Evolutionary conservation across 2,888 invertebrate genomes (phyloP).

Genomic region (Yponomeuta sedellus): DNA sequence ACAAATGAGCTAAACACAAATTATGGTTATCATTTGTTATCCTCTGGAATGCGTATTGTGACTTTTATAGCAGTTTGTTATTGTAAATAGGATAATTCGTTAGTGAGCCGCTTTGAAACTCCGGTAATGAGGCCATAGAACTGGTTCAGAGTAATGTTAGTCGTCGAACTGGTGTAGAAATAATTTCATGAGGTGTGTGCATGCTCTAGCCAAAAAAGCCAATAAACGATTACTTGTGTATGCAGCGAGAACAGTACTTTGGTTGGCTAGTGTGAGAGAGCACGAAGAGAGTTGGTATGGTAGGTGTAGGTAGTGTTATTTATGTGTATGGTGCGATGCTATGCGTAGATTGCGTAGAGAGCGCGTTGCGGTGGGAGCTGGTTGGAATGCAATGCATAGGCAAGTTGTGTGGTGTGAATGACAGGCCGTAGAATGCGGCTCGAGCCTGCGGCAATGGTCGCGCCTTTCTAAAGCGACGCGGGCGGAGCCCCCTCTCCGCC

Average conservation of each 20-base stretch:
- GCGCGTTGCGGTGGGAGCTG: slow-evolving; percentile 57
- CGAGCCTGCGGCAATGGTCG: slow-evolving; percentile 75
- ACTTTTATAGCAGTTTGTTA: slow-evolving; percentile 36
- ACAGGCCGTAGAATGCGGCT: slow-evolving; percentile 76
- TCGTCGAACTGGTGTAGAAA: slow-evolving; percentile 59
- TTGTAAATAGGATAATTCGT: slow-evolving; percentile 41
- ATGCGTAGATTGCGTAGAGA: slow-evolving; percentile 32
- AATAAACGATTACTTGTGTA: slow-evolving; percentile 29
- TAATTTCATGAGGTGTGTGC: slow-evolving; percentile 63
- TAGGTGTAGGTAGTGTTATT: slow-evolving; percentile 32
- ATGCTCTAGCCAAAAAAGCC: slow-evolving; percentile 29
- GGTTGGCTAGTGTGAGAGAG: slow-evolving; percentile 24
- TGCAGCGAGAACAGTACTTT: slow-evolving; percentile 42
- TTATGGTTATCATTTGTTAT: slow-evolving; percentile 74
- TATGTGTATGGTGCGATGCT: slow-evolving; percentile 47
- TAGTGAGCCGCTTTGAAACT: slow-evolving; percentile 44
- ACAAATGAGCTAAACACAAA: slow-evolving; percentile 76
- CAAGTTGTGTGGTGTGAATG: slow-evolving; percentile 76
- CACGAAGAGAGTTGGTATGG: neutral
- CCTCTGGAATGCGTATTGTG: slow-evolving; percentile 59
- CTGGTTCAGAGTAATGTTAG: slow-evolving; percentile 65
- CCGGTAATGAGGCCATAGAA: slow-evolving; percentile 62
- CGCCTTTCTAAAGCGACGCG: slow-evolving; percentile 76
- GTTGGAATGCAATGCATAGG: slow-evolving; percentile 76
- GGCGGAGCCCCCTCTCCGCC: slow-evolving; percentile 47